phyloP scores from a whole-genome alignment of 2,888 invertebrate species.

The Ophraella communa region DNA sequence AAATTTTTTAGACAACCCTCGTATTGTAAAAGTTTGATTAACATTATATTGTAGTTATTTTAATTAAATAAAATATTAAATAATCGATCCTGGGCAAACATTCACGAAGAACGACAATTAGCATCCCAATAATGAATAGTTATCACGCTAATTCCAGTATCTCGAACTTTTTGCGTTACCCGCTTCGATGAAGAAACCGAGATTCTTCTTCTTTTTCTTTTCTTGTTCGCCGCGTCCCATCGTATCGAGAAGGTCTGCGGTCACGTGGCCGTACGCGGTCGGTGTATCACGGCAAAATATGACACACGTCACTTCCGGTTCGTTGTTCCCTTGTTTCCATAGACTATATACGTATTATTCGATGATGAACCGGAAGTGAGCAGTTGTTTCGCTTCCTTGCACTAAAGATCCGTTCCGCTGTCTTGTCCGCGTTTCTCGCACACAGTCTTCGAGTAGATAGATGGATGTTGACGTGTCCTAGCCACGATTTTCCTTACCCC shows the following conservation, averaged over 20 bases:
- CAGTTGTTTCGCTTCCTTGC: slow-evolving; percentile 38
- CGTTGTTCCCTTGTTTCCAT: slow-evolving; percentile 38
- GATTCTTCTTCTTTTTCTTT: no score
- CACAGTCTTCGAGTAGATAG: neutral
- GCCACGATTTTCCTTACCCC: no score
- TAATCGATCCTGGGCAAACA: no score
- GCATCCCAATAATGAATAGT: no score
- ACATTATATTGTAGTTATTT: no score
- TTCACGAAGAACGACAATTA: no score
- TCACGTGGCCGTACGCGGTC: slow-evolving; percentile 47
- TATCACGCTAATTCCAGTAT: no score
- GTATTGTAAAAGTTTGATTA: no score
- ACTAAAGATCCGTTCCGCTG: slow-evolving; percentile 29
- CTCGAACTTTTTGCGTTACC: neutral
- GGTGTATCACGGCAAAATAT: slow-evolving; percentile 42
- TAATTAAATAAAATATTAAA: no score
- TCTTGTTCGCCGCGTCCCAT: no score
- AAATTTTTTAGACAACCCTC: no score
- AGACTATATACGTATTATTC: slow-evolving; percentile 29
- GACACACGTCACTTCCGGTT: slow-evolving; percentile 50
- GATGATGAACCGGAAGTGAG: slow-evolving; percentile 36
- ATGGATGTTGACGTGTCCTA: no score
- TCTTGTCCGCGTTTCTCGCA: neutral
- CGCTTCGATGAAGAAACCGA: neutral
- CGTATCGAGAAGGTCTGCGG: slow-evolving; percentile 39